phyloP scores from a whole-genome alignment of 2,888 invertebrate species.

The Cantharis rustica region DNA sequence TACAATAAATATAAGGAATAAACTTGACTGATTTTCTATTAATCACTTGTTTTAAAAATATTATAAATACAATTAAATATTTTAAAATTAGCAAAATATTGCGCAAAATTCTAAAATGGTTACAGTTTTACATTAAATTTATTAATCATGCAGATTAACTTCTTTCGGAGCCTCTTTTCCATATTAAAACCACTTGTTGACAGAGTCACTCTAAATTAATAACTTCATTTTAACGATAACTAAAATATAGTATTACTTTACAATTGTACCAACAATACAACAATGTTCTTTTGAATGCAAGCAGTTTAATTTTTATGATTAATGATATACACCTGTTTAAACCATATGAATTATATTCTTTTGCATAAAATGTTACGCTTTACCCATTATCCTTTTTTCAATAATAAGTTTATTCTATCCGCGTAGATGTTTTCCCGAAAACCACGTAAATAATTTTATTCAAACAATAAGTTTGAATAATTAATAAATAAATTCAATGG shows the following conservation, averaged over 20 bases:
- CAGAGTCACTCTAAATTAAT: neutral
- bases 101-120: too few species aligned
- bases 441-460: neutral
- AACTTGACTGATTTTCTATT: neutral
- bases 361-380: neutral
- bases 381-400: neutral
- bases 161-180: neutral
- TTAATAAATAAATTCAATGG: neutral
- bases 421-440: neutral
- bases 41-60: neutral
- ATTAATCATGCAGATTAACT: neutral
- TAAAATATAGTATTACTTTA: neutral
- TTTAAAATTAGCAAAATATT: too few species aligned
- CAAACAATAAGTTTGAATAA: neutral
- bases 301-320: neutral
- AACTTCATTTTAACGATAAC: neutral
- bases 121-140: neutral
- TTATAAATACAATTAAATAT: too few species aligned
- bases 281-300: neutral
- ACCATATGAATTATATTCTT: neutral
- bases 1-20: neutral
- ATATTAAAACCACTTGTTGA: neutral
- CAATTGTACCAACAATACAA: neutral
- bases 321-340: neutral
- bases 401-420: neutral